Percentiles rank a stretch among this genome's conserved stretches.
Evolutionary conservation across 2,888 invertebrate genomes (phyloP).

Genomic region (Hydraecia micacea): DNA sequence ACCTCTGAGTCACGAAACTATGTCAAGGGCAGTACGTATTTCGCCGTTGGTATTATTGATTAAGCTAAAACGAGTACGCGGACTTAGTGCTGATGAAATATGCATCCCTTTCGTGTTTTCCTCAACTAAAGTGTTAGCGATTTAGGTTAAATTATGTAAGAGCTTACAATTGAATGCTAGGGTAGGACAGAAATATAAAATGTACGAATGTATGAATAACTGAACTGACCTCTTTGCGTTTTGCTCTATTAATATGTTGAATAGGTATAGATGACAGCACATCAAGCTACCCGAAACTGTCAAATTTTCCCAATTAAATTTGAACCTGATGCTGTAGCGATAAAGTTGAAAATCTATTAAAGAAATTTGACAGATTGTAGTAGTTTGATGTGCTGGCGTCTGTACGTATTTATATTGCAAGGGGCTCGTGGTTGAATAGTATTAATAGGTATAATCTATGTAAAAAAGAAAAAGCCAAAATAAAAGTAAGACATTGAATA

Average conservation of each 20-base stretch:
- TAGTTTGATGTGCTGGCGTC: too few species aligned
- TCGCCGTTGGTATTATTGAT: slow-evolving; percentile 55
- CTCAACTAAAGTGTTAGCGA: too few species aligned
- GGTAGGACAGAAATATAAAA: background rate
- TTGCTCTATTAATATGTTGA: background rate
- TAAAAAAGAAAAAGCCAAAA: background rate
- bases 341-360: too few species aligned
- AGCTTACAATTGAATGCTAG: background rate
- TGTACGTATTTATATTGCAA: background rate
- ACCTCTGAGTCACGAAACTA: slow-evolving; percentile 69
- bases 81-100: slow-evolving; percentile 36
- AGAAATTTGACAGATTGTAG: too few species aligned
- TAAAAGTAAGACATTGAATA: background rate
- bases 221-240: background rate
- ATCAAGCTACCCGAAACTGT: too few species aligned
- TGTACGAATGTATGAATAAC: background rate
- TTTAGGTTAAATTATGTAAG: slow-evolving; percentile 12
- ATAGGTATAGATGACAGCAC: too few species aligned
- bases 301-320: too few species aligned
- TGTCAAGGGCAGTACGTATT: slow-evolving; percentile 72
- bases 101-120: slow-evolving; percentile 18
- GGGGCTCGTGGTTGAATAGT: background rate
- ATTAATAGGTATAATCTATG: background rate
- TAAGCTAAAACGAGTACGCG: slow-evolving; percentile 32
- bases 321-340: too few species aligned